Base-by-base conservation (phyloP, 2,797 vertebrate species). In the Sciaenops ocellatus region DNA sequence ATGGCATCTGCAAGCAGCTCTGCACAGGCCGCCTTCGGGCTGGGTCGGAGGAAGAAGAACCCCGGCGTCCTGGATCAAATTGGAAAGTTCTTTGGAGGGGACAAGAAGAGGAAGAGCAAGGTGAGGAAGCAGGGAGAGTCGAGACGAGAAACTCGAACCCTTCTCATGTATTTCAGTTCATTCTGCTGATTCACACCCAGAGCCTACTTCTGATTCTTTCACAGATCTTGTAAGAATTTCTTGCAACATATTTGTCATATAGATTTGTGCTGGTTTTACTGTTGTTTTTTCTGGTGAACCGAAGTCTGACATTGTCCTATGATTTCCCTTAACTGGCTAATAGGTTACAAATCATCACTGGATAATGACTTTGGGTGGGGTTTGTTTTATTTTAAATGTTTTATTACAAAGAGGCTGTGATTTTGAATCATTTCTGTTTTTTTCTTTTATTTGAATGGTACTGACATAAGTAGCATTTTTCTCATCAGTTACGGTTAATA, bases 61-160 rank as follows among this genome's bases (percentile, higher is more conserved):
- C 96, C 97, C 1, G 96, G 97, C 84, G 90, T 99, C 85, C 95
- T 99, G 91, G 98, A 99, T 94, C 98, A 98, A 91, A 96, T 99
- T 85, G 98, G 98, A 85, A 98, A 96, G 87, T 97, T 99, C 97
- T 99, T 99, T 93, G 96, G 97, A 90, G 97, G 96, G 70, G 98
- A 99, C 93, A 97, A 96, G 90, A 97, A 97, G 95, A 98, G 96
- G 90, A 97, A 98, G 96, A 97, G 97, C 95, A 99, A 99, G 98
- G 98, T 99, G 98, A 99, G 92, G 95, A 94, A 92, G 90, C 91
- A 91, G 92, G 93, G 94, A 68, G 73, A 38, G 83, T 82, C 57
- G 26, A 34, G 38, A 10, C 44, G 41, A 71, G 4, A 70, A 80
- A 56, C 76, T 67, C 4, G 38, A 38, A 79, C 57, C 22, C 51